A percentile compares a stretch with the other conserved stretches of the same genome.
These are phyloP conservation scores for Acridotheres tristis DNA, from an alignment of 2,797 vertebrate genomes.

Conservation along the genomic window DNA sequence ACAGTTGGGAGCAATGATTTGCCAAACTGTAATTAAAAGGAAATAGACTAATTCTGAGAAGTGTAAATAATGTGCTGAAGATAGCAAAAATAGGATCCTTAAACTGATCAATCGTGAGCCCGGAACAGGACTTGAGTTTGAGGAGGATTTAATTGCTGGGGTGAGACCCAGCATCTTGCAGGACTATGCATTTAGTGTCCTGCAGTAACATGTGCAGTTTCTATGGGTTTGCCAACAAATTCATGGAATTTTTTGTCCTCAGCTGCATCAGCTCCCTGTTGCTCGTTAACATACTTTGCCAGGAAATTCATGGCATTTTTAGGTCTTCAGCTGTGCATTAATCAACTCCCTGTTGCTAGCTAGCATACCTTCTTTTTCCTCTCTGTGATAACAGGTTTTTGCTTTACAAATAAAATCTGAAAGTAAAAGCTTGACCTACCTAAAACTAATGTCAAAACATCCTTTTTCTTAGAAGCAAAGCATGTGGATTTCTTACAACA, in stretches of 20 bases:
- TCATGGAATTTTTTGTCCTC: constrained; percentile 46
- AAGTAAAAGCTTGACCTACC: constrained; percentile 22
- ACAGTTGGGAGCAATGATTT: constrained; percentile 52
- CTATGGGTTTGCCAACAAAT: constrained; percentile 31
- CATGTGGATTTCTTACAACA: not conserved
- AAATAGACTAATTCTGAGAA: constrained; percentile 44
- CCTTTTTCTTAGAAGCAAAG: not conserved
- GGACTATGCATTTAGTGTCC: not conserved
- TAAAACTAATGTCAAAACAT: constrained; percentile 5
- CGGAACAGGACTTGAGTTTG: not conserved
- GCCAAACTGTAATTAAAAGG: constrained; percentile 64
- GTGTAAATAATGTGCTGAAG: constrained; percentile 37
- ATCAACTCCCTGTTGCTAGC: constrained; percentile 62
- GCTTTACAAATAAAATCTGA: constrained; percentile 24
- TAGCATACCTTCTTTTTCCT: constrained; percentile 31
- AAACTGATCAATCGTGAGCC: not conserved
- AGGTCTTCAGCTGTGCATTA: constrained; percentile 60
- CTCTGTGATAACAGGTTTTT: constrained; percentile 25
- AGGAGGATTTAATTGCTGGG: not conserved
- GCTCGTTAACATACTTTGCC: constrained; percentile 48
- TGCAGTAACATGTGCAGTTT: not conserved
- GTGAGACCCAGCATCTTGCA: constrained; percentile 2
- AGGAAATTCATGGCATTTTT: constrained; percentile 58
- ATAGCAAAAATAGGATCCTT: constrained; percentile 45
- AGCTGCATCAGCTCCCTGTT: constrained; percentile 52